A percentile compares a stretch with the other conserved stretches of the same genome.
Evolutionary conservation across 2,113 vertebrate genomes (phyloP).

Genomic region (Empidonax alnorum): DNA sequence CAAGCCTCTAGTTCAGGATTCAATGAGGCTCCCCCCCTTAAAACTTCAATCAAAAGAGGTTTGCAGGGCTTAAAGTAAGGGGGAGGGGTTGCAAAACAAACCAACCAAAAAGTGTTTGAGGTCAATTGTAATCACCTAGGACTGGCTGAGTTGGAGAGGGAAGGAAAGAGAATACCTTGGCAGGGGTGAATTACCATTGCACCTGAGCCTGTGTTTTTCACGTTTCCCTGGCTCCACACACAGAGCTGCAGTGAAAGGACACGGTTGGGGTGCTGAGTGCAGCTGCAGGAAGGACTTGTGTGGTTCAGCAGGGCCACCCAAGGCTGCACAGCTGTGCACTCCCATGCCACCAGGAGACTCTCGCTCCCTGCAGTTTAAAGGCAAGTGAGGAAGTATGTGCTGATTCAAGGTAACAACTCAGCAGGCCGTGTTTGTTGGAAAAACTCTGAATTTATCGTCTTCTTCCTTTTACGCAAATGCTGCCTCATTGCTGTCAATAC

Average conservation of each 20-base stretch:
- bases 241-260: neutral
- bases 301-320: accelerated
- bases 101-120: neutral
- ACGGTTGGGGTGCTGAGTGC: neutral
- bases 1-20: neutral
- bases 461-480: neutral
- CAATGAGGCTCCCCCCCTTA: neutral
- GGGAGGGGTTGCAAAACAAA: neutral
- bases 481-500: neutral
- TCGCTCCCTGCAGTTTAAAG: neutral
- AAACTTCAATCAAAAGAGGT: neutral
- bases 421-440: neutral
- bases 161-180: neutral
- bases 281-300: neutral
- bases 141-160: neutral
- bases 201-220: neutral
- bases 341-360: neutral
- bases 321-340: accelerated
- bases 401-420: neutral
- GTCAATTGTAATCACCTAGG: neutral
- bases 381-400: neutral
- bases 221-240: neutral
- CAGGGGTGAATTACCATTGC: neutral
- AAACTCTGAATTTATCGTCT: neutral
- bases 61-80: neutral